Conservation (phyloP, 1,140 invertebrate genomes). For the Ylistrum balloti region DNA sequence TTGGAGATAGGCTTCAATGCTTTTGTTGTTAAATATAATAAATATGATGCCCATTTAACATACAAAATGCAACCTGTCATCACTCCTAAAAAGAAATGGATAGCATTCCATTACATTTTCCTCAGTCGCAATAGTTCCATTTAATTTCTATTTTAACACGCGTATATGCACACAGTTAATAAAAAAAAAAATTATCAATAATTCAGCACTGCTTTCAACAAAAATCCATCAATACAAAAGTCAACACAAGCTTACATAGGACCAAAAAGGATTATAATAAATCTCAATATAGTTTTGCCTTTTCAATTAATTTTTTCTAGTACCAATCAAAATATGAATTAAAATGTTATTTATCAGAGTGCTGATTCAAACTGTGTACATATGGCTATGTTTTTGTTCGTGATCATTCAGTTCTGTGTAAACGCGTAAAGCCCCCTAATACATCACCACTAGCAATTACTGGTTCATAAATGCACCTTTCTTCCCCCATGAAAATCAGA, state of each 20-base stretch:
- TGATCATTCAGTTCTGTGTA: neutral
- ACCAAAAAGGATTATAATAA: neutral
- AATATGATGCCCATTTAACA: too few relatives aligned
- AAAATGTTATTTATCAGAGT: constrained; percentile 21
- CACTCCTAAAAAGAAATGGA: too few relatives aligned
- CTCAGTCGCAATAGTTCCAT: too few relatives aligned
- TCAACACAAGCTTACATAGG: constrained; percentile 32
- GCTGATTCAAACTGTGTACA: neutral
- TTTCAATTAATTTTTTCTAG: constrained; percentile 36
- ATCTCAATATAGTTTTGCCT: neutral
- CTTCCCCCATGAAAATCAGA: constrained; percentile 23
- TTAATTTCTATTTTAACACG: neutral
- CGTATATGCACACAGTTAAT: neutral
- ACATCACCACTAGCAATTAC: neutral
- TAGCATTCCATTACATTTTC: neutral
- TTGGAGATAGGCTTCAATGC: too few relatives aligned
- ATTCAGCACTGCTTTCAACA: neutral
- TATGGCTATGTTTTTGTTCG: neutral
- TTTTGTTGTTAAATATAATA: too few relatives aligned
- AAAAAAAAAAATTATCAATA: constrained; percentile 27
- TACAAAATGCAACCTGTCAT: too few relatives aligned
- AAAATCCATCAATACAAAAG: constrained; percentile 7
- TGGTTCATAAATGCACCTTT: constrained; percentile 19
- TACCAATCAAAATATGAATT: constrained; percentile 36
- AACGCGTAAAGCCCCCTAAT: neutral